A percentile compares a stretch with the other conserved stretches of the same genome.
phyloP scores from a whole-genome alignment of 2,113 vertebrate species.

The Trematocara macrostoma region DNA sequence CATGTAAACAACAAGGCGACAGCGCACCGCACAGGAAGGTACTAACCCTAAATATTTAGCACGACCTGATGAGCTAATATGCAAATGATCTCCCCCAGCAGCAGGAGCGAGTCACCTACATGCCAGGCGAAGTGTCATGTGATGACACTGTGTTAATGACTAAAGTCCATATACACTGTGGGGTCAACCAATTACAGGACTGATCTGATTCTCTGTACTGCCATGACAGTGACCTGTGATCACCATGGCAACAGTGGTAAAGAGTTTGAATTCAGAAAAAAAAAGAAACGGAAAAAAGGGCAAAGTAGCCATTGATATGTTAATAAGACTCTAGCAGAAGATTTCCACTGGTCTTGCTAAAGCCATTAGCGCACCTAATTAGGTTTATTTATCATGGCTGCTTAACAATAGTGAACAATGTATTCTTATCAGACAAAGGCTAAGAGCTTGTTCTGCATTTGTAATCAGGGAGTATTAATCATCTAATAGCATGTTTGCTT shows the following conservation, averaged over 20 bases:
- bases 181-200: constrained; percentile 41
- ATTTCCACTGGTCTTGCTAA: constrained; percentile 48
- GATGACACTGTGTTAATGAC: constrained; percentile 25
- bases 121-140: constrained; percentile 1
- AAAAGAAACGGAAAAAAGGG: neutral
- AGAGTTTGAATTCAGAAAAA: neutral
- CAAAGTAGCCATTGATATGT: constrained; percentile 51
- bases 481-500: constrained; percentile 39
- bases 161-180: neutral
- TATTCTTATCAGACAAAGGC: constrained; percentile 27
- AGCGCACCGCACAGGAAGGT: too few species aligned
- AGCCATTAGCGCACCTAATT: constrained; percentile 51
- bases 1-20: neutral
- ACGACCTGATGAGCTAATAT: neutral
- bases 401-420: constrained; percentile 20
- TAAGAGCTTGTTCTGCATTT: constrained; percentile 41
- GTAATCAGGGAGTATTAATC: constrained; percentile 37
- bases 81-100: neutral
- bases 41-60: neutral
- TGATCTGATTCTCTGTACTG: constrained; percentile 69
- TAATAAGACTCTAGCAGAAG: constrained; percentile 44
- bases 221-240: constrained; percentile 52
- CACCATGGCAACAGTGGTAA: constrained; percentile 20
- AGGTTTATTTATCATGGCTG: constrained; percentile 56
- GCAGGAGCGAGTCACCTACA: neutral